Evolutionary conservation across 1,140 invertebrate genomes (phyloP).

Genomic region (Caenorhabditis latens): DNA sequence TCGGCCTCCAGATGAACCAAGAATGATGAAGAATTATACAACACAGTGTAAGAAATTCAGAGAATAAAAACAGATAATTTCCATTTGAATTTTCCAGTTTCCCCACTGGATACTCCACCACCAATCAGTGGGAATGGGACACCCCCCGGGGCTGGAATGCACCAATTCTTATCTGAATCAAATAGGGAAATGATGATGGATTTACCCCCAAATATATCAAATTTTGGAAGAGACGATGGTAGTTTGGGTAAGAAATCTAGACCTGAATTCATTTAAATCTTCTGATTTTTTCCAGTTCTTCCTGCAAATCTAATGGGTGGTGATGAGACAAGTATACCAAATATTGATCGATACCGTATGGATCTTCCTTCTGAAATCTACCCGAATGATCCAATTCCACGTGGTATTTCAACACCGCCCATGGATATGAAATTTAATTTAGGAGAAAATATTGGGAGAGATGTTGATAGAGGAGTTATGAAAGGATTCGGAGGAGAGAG

Average conservation of each 20-base stretch:
- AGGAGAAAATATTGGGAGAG: slow-evolving; percentile 45
- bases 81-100: slow-evolving; percentile 29
- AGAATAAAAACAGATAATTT: neutral
- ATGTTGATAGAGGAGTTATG: slow-evolving; percentile 42
- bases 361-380: slow-evolving; percentile 46
- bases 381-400: slow-evolving; percentile 40
- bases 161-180: slow-evolving; percentile 8
- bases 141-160: neutral
- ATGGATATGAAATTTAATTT: slow-evolving; percentile 24
- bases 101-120: slow-evolving; percentile 54
- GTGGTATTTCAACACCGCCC: slow-evolving; percentile 21
- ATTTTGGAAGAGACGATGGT: slow-evolving; percentile 44
- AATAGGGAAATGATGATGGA: slow-evolving; percentile 31
- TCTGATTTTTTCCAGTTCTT: neutral
- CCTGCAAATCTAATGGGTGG: slow-evolving; percentile 35
- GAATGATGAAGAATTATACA: slow-evolving; percentile 51
- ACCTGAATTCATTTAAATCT: neutral
- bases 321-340: neutral
- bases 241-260: slow-evolving; percentile 19
- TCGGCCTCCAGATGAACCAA: slow-evolving; percentile 51
- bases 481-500: slow-evolving; percentile 44
- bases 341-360: slow-evolving; percentile 40
- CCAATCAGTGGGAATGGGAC: slow-evolving; percentile 13
- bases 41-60: slow-evolving; percentile 48
- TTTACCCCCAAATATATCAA: slow-evolving; percentile 15